Conservation (phyloP, 2,888 invertebrate genomes). For the Xanthostigma xanthostigma region DNA sequence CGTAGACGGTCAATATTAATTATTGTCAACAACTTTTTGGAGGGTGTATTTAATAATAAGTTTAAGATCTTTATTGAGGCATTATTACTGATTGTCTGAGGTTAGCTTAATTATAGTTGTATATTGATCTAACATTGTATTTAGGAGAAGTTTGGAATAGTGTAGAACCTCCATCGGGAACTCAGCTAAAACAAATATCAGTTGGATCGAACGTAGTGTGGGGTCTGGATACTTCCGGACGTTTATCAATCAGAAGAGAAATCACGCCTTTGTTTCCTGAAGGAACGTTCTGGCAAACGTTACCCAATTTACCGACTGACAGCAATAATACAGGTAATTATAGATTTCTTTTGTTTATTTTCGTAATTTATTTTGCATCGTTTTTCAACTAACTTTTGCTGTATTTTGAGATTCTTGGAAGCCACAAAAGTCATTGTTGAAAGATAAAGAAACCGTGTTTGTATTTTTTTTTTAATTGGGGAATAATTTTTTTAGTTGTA, state of each 20-base stretch:
- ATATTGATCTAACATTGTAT: conserved; percentile 3
- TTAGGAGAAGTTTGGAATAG: conserved; percentile 59
- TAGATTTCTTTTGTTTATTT: too few relatives aligned
- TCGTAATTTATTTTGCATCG: too few relatives aligned
- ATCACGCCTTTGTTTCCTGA: conserved; percentile 61
- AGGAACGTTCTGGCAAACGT: conserved; percentile 72
- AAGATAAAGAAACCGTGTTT: neutral
- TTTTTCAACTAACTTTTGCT: too few relatives aligned
- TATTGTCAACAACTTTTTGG: too few relatives aligned
- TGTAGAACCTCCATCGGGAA: conserved; percentile 53
- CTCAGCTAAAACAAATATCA: conserved; percentile 58
- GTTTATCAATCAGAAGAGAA: conserved; percentile 62
- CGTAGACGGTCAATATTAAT: too few relatives aligned
- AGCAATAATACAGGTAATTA: too few relatives aligned
- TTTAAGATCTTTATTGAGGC: too few relatives aligned
- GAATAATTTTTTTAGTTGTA: conserved; percentile 20
- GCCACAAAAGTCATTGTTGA: too few relatives aligned
- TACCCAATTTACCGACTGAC: conserved; percentile 34
- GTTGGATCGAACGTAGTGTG: conserved; percentile 60
- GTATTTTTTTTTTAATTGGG: conserved; percentile 2
- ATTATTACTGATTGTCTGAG: too few relatives aligned
- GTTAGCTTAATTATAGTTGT: too few relatives aligned
- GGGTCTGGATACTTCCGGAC: conserved; percentile 61
- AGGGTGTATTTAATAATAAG: too few relatives aligned
- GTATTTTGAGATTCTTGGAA: too few relatives aligned